These are phyloP conservation scores for Pandemis cinnamomeana DNA, from an alignment of 2,888 invertebrate species.

Conservation along the genomic window DNA sequence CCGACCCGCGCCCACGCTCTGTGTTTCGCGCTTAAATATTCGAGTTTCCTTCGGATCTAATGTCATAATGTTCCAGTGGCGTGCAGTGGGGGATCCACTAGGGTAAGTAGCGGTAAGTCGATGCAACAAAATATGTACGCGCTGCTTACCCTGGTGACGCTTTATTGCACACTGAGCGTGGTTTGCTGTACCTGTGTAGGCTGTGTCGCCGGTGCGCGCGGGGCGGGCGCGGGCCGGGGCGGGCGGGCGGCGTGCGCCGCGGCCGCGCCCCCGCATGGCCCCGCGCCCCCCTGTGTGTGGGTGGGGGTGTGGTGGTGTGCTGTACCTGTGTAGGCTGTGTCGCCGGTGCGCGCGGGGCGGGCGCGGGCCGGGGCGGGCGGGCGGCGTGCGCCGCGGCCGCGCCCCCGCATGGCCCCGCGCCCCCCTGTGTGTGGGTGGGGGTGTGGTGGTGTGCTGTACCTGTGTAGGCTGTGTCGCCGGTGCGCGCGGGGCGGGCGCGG, in stretches of 20 bases:
- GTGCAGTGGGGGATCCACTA: too few species aligned
- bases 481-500: background rate
- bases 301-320: too few species aligned
- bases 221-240: conserved; percentile 44
- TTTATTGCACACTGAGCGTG: too few species aligned
- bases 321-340: conserved; percentile 35
- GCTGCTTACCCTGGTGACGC: too few species aligned
- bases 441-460: background rate
- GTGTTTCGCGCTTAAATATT: too few species aligned
- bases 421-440: conserved; percentile 40
- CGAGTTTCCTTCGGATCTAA: too few species aligned
- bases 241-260: conserved; percentile 50
- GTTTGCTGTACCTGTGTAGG: background rate
- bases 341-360: conserved; percentile 46
- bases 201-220: conserved; percentile 46
- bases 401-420: conserved; percentile 54
- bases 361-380: conserved; percentile 44
- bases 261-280: background rate
- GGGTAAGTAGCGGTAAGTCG: too few species aligned
- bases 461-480: background rate
- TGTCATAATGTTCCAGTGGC: too few species aligned
- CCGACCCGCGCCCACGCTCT: too few species aligned
- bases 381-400: conserved; percentile 47
- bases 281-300: too few species aligned
- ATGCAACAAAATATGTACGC: background rate